Conservation (phyloP, 2,888 invertebrate species). For the Sabatieria punctata region DNA sequence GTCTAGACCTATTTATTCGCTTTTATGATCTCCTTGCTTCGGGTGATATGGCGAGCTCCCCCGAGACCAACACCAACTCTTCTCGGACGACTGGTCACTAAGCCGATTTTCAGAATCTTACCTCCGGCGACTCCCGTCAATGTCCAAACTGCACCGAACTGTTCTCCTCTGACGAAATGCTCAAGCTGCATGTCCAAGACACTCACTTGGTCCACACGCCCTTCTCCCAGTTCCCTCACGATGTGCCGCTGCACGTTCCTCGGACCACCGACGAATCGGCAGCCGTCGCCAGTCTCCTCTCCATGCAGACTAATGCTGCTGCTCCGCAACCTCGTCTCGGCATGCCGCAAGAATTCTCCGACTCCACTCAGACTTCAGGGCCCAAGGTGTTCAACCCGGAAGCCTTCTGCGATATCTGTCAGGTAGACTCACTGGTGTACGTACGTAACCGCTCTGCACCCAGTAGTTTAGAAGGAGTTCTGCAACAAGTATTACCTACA, state of each 20-base stretch:
- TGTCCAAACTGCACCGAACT: neutral
- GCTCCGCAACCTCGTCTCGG: neutral
- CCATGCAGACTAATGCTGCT: neutral
- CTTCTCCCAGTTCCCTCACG: neutral
- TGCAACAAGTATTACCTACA: slow-evolving; percentile 96
- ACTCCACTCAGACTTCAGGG: neutral
- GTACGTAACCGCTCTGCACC: neutral
- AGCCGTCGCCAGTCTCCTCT: slow-evolving; percentile 1
- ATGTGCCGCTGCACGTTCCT: neutral
- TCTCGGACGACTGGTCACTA: too few species aligned
- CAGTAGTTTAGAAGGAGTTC: slow-evolving; percentile 56
- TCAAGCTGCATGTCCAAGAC: slow-evolving; percentile 2
- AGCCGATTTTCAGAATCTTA: neutral
- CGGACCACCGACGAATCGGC: neutral
- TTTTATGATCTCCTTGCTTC: too few species aligned
- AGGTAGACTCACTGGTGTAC: slow-evolving; percentile 31
- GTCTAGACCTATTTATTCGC: too few species aligned
- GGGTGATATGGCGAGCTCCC: too few species aligned
- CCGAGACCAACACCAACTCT: too few species aligned
- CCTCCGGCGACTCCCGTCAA: neutral
- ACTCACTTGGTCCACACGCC: neutral
- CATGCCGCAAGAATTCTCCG: neutral
- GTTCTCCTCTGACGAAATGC: neutral
- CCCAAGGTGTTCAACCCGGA: slow-evolving; percentile 51
- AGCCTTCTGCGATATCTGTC: slow-evolving; percentile 92